Conservation (phyloP, 2,888 invertebrate species). For the Polymixis lichenea region DNA sequence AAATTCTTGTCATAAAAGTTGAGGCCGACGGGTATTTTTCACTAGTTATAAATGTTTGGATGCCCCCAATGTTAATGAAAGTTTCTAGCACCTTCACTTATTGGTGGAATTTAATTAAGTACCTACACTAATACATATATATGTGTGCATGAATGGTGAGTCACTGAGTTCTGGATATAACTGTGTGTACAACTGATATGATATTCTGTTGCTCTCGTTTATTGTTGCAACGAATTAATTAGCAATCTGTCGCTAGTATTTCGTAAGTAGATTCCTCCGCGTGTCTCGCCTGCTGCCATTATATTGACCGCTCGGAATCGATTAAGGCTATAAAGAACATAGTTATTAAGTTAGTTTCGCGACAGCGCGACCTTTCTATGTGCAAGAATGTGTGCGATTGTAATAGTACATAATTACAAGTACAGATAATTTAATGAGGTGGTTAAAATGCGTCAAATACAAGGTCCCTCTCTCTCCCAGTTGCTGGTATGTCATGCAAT, state of each 20-base stretch:
- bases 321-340: conserved; percentile 33
- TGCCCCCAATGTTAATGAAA: neutral
- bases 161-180: neutral
- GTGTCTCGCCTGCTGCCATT: conserved; percentile 14
- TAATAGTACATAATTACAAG: conserved; percentile 23
- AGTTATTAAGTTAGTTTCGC: conserved; percentile 29
- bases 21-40: neutral
- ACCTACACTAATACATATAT: neutral
- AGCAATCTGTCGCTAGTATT: conserved; percentile 8
- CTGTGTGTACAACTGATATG: neutral
- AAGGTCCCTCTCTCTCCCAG: conserved; percentile 33
- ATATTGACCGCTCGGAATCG: conserved; percentile 11
- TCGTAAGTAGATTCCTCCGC: conserved; percentile 44
- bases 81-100: conserved; percentile 4
- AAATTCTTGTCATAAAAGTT: neutral
- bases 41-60: neutral
- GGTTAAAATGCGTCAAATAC: neutral
- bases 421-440: conserved; percentile 16
- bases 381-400: conserved; percentile 12
- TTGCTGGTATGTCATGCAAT: neutral
- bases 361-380: conserved; percentile 8
- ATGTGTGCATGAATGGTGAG: neutral
- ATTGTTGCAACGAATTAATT: conserved; percentile 50
- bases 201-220: neutral
- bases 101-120: neutral